A percentile compares a stretch with the other conserved stretches of the same genome.
Evolutionary conservation across 2,113 vertebrate species (phyloP).

Genomic region (Riparia riparia): DNA sequence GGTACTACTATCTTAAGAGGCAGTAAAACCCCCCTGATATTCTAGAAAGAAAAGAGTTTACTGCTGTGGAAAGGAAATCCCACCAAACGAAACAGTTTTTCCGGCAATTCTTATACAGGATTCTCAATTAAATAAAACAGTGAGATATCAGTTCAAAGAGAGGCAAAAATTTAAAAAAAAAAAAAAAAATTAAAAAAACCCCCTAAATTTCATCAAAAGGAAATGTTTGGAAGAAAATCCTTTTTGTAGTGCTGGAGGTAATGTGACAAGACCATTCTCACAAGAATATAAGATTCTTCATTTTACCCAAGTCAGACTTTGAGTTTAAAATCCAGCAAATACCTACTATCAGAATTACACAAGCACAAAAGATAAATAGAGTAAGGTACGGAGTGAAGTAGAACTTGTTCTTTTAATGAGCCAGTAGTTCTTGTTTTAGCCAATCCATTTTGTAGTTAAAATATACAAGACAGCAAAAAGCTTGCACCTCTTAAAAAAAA

Average conservation of each 20-base stretch:
- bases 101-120: neutral
- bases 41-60: neutral
- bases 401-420: neutral
- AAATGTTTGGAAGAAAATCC: neutral
- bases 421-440: neutral
- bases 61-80: neutral
- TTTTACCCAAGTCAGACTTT: neutral
- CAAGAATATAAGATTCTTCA: neutral
- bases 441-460: neutral
- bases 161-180: neutral
- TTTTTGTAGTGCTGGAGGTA: neutral
- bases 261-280: neutral
- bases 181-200: too few species aligned
- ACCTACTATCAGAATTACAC: neutral
- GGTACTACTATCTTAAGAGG: neutral
- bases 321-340: neutral
- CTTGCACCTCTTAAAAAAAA: neutral
- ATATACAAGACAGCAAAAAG: neutral
- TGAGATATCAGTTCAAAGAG: neutral
- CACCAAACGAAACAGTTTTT: neutral
- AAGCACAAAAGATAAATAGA: neutral
- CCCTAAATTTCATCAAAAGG: neutral
- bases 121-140: neutral
- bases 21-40: rapidly evolving
- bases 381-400: neutral